Evolutionary conservation across 2,888 invertebrate genomes (phyloP).

Genomic region (Drosophila prolongata): DNA sequence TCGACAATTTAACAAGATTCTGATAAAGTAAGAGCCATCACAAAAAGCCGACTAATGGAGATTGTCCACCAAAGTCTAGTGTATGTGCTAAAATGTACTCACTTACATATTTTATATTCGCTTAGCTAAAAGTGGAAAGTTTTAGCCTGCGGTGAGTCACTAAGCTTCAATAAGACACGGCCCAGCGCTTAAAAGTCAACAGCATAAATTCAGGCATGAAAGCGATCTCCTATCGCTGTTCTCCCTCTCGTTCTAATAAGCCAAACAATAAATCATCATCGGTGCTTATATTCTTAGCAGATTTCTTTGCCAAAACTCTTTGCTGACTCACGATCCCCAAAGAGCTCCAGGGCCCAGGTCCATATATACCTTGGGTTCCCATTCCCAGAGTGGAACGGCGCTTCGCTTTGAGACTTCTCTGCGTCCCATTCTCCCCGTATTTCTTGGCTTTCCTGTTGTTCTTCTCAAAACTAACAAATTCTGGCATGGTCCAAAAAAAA

Average conservation of each 20-base stretch:
- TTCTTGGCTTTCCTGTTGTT: slow-evolving; percentile 35
- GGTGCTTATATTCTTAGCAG: slow-evolving; percentile 65
- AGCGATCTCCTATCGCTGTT: slow-evolving; percentile 32
- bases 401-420: slow-evolving; percentile 64
- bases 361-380: slow-evolving; percentile 48
- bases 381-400: slow-evolving; percentile 63
- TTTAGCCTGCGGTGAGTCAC: slow-evolving; percentile 33
- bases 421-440: slow-evolving; percentile 6
- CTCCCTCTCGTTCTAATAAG: slow-evolving; percentile 69
- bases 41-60: neutral
- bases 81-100: slow-evolving; percentile 17
- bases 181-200: slow-evolving; percentile 26
- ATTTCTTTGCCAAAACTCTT: slow-evolving; percentile 58
- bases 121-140: slow-evolving; percentile 5
- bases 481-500: slow-evolving; percentile 61
- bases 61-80: slow-evolving; percentile 1
- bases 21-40: neutral
- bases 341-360: slow-evolving; percentile 49
- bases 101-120: slow-evolving; percentile 18
- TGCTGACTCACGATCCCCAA: slow-evolving; percentile 75
- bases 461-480: slow-evolving; percentile 71
- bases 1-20: neutral
- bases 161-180: slow-evolving; percentile 33
- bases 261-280: slow-evolving; percentile 76
- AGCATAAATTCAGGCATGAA: slow-evolving; percentile 34